Evolutionary conservation across 2,888 invertebrate genomes (phyloP).

Genomic region (Lacanobia wlatinum): DNA sequence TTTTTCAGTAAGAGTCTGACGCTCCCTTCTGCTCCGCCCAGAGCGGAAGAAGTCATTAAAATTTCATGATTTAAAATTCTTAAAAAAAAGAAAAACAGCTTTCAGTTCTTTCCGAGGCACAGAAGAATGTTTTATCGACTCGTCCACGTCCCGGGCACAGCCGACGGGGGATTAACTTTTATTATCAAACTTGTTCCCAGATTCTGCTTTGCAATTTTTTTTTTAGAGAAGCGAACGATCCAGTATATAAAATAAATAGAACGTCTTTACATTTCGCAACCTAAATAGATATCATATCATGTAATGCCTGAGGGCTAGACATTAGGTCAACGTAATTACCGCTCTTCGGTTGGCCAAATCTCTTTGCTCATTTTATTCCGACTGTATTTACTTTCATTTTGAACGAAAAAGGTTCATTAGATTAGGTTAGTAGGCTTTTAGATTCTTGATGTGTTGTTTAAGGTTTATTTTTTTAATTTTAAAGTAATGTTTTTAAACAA

Average conservation of each 20-base stretch:
- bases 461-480: constrained; percentile 18
- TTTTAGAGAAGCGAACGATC: no score
- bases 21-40: no score
- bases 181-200: no score
- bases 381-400: constrained; percentile 36
- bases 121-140: no score
- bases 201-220: no score
- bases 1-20: no score
- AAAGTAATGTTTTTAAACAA: not conserved
- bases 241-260: not conserved
- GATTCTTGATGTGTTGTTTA: constrained; percentile 7
- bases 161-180: no score
- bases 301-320: not conserved
- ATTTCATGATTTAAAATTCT: no score
- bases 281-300: constrained; percentile 18
- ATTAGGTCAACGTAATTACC: constrained; percentile 40
- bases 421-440: constrained; percentile 13
- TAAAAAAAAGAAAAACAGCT: no score
- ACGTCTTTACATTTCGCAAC: not conserved
- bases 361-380: constrained; percentile 24
- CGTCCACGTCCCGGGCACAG: no score
- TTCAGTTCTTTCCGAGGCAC: no score
- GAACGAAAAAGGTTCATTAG: constrained; percentile 15
- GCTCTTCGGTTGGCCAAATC: constrained; percentile 20
- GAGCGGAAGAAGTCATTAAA: no score